A percentile compares a stretch with the other conserved stretches of the same genome.
phyloP scores from a whole-genome alignment of 2,888 invertebrate species.

The Bombyx huttoni region DNA sequence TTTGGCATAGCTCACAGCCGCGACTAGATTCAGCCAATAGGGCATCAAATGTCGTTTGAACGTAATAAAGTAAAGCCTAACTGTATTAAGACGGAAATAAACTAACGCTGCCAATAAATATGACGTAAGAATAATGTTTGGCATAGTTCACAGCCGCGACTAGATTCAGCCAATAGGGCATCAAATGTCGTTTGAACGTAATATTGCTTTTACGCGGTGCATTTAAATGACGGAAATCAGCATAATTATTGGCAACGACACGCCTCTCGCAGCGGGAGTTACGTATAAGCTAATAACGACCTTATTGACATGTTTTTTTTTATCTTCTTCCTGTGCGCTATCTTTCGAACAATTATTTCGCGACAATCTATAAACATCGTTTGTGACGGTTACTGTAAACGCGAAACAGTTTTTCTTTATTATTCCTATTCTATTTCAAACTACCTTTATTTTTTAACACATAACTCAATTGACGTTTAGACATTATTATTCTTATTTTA shows the following conservation, averaged over 20 bases:
- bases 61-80: no score
- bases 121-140: not conserved
- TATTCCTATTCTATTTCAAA: not conserved
- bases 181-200: not conserved
- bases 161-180: conserved; percentile 2
- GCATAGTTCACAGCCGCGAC: conserved; percentile 14
- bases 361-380: not conserved
- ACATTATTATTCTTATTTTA: no score
- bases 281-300: conserved; percentile 4
- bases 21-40: conserved; percentile 2
- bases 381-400: not conserved
- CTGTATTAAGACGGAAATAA: no score
- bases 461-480: no score
- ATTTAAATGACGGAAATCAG: conserved; percentile 46
- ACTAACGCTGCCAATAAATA: not conserved
- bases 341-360: conserved; percentile 1
- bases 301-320: conserved; percentile 2
- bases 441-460: no score
- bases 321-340: conserved; percentile 4
- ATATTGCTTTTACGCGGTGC: conserved; percentile 17
- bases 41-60: not conserved
- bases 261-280: conserved; percentile 23
- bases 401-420: not conserved
- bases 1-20: conserved; percentile 14
- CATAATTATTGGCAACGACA: conserved; percentile 34